Evolutionary conservation across 2,113 vertebrate species (phyloP).

Genomic region (Cettia cetti): DNA sequence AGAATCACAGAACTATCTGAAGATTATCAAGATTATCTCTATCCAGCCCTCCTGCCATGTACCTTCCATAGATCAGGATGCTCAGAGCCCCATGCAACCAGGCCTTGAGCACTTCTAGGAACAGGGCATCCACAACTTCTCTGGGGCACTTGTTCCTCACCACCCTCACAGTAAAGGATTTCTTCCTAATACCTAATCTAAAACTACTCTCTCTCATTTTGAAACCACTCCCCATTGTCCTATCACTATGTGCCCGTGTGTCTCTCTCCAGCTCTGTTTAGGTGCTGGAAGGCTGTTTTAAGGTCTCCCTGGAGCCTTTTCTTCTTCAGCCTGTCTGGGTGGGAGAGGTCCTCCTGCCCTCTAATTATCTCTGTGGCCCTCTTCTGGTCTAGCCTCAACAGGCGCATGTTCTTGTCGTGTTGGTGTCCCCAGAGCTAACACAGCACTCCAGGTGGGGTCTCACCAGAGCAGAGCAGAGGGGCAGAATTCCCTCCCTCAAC

Average conservation of each 20-base stretch:
- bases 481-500: background rate
- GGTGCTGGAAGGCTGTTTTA: background rate
- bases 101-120: background rate
- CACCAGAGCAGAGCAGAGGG: background rate
- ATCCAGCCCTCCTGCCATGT: background rate
- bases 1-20: background rate
- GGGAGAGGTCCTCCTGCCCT: background rate
- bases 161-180: background rate
- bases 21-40: background rate
- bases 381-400: background rate
- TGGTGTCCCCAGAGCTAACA: background rate
- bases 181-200: background rate
- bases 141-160: background rate
- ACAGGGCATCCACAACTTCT: background rate
- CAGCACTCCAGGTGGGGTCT: background rate
- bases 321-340: background rate
- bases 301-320: background rate
- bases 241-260: background rate
- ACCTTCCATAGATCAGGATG: background rate
- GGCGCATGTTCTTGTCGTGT: accelerated
- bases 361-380: background rate
- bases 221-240: background rate
- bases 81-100: background rate
- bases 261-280: background rate
- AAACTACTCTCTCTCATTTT: background rate